These are phyloP conservation scores for Seira sanloemensis DNA, from an alignment of 2,888 invertebrate genomes.

Conservation along the genomic window DNA sequence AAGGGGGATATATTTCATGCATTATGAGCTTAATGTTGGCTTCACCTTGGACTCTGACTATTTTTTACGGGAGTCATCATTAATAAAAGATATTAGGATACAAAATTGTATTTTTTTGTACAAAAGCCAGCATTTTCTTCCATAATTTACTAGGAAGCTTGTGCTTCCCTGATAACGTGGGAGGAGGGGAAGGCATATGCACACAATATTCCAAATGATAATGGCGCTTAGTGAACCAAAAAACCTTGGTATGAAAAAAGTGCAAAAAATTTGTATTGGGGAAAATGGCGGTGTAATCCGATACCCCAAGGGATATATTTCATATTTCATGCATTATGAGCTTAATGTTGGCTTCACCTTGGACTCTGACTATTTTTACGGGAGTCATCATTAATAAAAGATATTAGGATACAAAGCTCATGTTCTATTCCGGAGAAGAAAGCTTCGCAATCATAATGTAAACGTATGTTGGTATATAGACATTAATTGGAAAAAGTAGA, in stretches of 20 bases:
- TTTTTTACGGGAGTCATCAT: not conserved
- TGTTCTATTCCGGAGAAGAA: too few relatives aligned
- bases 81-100: too few relatives aligned
- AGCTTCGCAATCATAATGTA: not conserved
- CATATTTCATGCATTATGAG: conserved; percentile 4
- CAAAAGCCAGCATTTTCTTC: not conserved
- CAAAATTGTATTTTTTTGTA: too few relatives aligned
- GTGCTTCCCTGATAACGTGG: not conserved
- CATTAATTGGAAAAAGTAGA: not conserved
- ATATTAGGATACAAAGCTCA: too few relatives aligned
- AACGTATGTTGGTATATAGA: not conserved
- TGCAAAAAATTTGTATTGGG: not conserved
- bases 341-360: not conserved
- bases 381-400: not conserved
- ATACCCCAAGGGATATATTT: not conserved
- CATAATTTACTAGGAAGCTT: too few relatives aligned
- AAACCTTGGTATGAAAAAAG: not conserved
- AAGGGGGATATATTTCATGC: not conserved
- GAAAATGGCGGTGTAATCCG: not conserved
- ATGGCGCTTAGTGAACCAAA: not conserved
- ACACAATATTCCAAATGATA: not conserved
- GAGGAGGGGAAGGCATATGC: not conserved
- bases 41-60: not conserved
- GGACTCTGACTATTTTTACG: not conserved
- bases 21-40: not conserved